Percentiles rank a stretch among this genome's conserved stretches.
Evolutionary conservation across 2,113 vertebrate species (phyloP).

Genomic region (Ariopsis seemanni): DNA sequence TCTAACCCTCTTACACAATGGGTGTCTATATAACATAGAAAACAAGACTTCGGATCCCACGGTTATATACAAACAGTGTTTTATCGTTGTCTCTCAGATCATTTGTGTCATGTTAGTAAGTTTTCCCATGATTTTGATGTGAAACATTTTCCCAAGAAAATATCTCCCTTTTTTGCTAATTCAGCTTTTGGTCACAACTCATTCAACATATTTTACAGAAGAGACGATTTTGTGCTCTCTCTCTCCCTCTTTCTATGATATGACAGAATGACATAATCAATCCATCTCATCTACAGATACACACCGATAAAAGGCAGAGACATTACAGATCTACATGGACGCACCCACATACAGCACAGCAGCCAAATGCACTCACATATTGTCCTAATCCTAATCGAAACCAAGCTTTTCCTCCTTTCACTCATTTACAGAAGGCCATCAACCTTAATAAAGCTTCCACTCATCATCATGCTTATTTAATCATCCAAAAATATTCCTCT

Average conservation of each 20-base stretch:
- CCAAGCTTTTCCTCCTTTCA: conserved; percentile 2
- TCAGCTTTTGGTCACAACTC: background rate
- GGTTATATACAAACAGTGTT: background rate
- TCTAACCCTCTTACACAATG: conserved; percentile 16
- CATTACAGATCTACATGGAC: background rate
- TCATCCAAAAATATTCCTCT: background rate
- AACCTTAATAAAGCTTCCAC: background rate
- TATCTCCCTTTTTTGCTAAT: background rate
- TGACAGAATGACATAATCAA: background rate
- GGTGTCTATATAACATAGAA: background rate
- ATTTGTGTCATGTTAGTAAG: background rate
- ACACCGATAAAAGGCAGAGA: background rate
- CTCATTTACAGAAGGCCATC: background rate
- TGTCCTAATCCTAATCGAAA: background rate
- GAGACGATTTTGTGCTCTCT: background rate
- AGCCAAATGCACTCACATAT: background rate
- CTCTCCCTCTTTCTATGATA: background rate
- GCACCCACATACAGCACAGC: background rate
- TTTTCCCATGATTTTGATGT: background rate
- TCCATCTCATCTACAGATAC: background rate
- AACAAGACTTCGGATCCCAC: background rate
- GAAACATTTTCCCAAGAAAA: background rate
- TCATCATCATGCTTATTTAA: background rate
- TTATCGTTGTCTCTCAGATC: background rate
- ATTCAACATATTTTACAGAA: background rate